Evolutionary conservation across 2,888 invertebrate genomes (phyloP).

Genomic region (Mellilla xanthometata): DNA sequence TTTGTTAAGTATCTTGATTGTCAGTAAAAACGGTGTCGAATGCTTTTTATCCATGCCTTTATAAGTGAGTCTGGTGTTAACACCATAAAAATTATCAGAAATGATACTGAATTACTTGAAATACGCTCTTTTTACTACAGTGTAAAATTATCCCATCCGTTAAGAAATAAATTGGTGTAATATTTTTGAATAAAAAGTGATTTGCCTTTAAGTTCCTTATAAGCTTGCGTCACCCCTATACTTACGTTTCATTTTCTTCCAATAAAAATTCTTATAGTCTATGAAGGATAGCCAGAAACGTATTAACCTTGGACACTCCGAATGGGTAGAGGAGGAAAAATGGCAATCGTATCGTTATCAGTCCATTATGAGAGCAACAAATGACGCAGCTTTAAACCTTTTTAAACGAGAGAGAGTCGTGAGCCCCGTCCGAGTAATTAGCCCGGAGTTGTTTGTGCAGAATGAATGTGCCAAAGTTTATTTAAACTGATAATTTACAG

Average conservation of each 20-base stretch:
- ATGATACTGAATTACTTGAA: neutral
- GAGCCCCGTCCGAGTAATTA: slow-evolving; percentile 73
- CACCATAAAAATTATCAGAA: neutral
- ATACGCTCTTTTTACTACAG: no score
- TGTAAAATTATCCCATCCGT: no score
- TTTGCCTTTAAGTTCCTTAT: no score
- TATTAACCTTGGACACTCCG: neutral
- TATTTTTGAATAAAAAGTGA: no score
- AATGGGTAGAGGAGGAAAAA: slow-evolving; percentile 34
- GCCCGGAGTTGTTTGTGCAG: slow-evolving; percentile 59
- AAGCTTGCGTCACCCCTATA: no score
- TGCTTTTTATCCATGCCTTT: slow-evolving; percentile 31
- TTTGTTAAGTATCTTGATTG: slow-evolving; percentile 45
- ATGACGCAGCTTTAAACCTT: slow-evolving; percentile 75
- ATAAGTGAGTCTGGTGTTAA: slow-evolving; percentile 5
- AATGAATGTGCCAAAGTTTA: slow-evolving; percentile 45
- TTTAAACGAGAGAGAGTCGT: slow-evolving; percentile 74
- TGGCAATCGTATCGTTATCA: slow-evolving; percentile 70
- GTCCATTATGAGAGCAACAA: slow-evolving; percentile 74
- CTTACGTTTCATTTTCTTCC: no score
- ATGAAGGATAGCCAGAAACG: neutral
- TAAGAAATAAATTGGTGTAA: neutral
- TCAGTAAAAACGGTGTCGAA: slow-evolving; percentile 41
- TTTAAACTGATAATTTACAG: neutral
- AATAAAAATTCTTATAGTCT: no score